These are phyloP conservation scores for Vireo griseus DNA, from an alignment of 2,797 vertebrate species.

Conservation along the genomic window DNA sequence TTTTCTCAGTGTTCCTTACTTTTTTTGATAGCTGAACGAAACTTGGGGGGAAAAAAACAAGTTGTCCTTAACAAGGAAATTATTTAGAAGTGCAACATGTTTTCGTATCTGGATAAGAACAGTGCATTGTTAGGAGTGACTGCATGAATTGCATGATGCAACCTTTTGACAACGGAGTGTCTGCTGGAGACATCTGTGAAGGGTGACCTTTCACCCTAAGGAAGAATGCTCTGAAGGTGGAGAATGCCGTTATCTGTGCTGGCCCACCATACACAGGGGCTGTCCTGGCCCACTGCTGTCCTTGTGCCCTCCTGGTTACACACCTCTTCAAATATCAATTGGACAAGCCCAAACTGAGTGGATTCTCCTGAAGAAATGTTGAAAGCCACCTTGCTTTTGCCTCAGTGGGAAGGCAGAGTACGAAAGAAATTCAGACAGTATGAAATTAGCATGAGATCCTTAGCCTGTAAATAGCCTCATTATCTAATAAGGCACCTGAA, in stretches of 20 bases:
- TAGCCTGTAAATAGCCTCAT: background rate
- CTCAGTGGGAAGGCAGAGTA: background rate
- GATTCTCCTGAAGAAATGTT: background rate
- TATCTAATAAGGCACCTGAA: background rate
- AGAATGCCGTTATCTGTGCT: slow-evolving; percentile 75
- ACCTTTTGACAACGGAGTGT: slow-evolving; percentile 88
- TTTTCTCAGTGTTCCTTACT: background rate
- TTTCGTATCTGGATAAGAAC: slow-evolving; percentile 72
- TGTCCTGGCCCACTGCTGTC: slow-evolving; percentile 50
- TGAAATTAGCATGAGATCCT: background rate
- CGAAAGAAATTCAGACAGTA: background rate
- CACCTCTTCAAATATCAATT: background rate
- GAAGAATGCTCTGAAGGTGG: slow-evolving; percentile 91
- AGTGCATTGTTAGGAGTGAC: slow-evolving; percentile 82
- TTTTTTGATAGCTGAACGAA: background rate
- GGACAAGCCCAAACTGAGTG: background rate
- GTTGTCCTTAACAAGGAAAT: slow-evolving; percentile 47
- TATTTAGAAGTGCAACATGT: slow-evolving; percentile 51
- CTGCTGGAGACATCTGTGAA: slow-evolving; percentile 90
- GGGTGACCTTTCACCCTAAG: slow-evolving; percentile 86
- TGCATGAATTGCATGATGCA: slow-evolving; percentile 82
- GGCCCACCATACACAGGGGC: slow-evolving; percentile 75
- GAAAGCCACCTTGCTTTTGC: background rate
- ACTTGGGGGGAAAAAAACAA: background rate
- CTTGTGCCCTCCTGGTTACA: background rate